Percentiles rank a stretch among this genome's conserved stretches.
phyloP scores from a whole-genome alignment of 2,113 vertebrate genomes.

The Coregonus clupeaformis region DNA sequence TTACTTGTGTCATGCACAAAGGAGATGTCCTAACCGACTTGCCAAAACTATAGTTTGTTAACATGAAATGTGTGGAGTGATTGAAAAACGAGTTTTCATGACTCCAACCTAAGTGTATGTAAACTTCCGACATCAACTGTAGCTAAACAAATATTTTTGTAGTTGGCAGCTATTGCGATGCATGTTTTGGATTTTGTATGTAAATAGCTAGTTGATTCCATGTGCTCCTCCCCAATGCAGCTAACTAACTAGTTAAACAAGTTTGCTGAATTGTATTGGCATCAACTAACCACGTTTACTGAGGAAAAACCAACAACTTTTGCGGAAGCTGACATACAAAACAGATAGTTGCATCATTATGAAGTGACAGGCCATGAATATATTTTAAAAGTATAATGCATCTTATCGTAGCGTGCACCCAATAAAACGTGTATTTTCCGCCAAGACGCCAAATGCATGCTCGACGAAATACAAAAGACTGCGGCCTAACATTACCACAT shows the following conservation, averaged over 20 bases:
- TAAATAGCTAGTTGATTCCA: neutral
- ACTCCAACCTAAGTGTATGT: too few relatives aligned
- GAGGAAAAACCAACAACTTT: conserved; percentile 17
- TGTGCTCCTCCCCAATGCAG: neutral
- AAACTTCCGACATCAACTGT: too few relatives aligned
- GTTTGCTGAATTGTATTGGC: neutral
- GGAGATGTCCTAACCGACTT: too few relatives aligned
- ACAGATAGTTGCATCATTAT: conserved; percentile 15
- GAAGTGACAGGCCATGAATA: neutral
- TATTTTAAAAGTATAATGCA: neutral
- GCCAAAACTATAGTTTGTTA: too few relatives aligned
- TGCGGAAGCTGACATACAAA: conserved; percentile 52
- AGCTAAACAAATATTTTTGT: too few relatives aligned
- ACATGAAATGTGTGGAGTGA: too few relatives aligned
- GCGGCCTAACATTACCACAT: conserved; percentile 63
- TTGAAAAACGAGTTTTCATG: too few relatives aligned
- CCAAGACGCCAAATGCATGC: conserved; percentile 49
- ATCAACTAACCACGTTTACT: neutral
- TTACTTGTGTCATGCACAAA: too few relatives aligned
- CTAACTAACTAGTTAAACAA: neutral
- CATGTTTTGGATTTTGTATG: neutral
- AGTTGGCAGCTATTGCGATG: neutral
- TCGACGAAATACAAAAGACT: conserved; percentile 57
- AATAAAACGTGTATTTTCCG: conserved; percentile 15
- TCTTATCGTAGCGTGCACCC: neutral